Conservation (phyloP, 2,797 vertebrate species). For the Tachyglossus aculeatus region DNA sequence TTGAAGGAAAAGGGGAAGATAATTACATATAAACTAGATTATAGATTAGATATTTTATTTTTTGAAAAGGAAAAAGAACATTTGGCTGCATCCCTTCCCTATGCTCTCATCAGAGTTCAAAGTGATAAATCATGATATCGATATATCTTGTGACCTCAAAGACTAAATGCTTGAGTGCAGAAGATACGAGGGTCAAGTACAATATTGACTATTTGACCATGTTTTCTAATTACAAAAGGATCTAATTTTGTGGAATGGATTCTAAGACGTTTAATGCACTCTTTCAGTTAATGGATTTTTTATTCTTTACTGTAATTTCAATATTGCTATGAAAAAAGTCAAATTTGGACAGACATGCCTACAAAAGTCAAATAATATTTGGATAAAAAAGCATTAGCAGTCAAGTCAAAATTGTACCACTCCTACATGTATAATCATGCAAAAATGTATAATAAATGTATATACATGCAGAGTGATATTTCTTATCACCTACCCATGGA, state of each 20-base stretch:
- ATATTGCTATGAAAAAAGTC: background rate
- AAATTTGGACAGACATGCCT: background rate
- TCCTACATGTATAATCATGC: conserved; percentile 84
- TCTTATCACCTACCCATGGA: conserved; percentile 82
- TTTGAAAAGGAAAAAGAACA: conserved; percentile 36
- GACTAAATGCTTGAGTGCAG: conserved; percentile 69
- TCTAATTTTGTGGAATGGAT: background rate
- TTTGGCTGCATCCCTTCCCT: conserved; percentile 26
- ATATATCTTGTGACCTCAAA: conserved; percentile 54
- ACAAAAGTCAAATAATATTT: conserved; percentile 18
- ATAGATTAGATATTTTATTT: conserved; percentile 38
- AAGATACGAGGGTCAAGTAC: conserved; percentile 82
- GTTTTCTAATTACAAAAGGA: conserved; percentile 32
- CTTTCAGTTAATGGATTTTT: conserved; percentile 37
- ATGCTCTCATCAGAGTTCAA: conserved; percentile 70
- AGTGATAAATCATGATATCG: conserved; percentile 45
- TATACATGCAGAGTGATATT: conserved; percentile 82
- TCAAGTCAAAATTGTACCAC: conserved; percentile 86
- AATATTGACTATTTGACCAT: conserved; percentile 81
- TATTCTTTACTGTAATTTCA: conserved; percentile 7
- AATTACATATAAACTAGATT: conserved; percentile 37
- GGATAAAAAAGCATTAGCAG: conserved; percentile 51
- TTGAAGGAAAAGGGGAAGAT: conserved; percentile 7
- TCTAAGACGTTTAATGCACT: conserved; percentile 6
- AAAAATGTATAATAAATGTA: conserved; percentile 74